Base-by-base conservation (phyloP, 2,797 vertebrate species). In the Rhyacichthys aspro region DNA sequence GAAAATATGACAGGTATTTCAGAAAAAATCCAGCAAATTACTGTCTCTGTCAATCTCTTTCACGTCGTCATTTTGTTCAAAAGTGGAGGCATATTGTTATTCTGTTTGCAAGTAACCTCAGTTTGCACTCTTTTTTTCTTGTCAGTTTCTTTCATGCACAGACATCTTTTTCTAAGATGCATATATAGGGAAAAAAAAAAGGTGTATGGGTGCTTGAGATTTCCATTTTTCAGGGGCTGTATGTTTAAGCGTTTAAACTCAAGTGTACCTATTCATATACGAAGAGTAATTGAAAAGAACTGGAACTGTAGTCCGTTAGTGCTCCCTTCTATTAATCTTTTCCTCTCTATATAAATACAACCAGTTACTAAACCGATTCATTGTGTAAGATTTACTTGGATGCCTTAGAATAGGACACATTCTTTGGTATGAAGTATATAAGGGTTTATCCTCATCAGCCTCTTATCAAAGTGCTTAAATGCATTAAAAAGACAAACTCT, bases 1-100 rank as follows among this genome's bases (percentile, higher is more conserved):
- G 56, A 39, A 56, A 23, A 55, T 69, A 45, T 79, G 70, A 69
- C 58, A 71, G 44, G 11, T 48, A 14, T 54, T 34, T 58, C 12
- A 11, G 17, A 33, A 16, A 49, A 43, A 64, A 45, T 45, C 8
- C 55, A 18, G 9, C 34, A 57, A 64, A 57, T 45, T 53, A 34
- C 64, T 43, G 9, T 19, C 9, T 46, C 10, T 9, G 39, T 56
- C 61, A 44, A 16, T 10, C 16, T 33, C 34, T 16, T 48, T 17
- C 19, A 57, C 44, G 49, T 49, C 19, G 32, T 23, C 43, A 43
- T 68, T 50, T 56, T 59, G 41, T 64, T 42, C 61, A 19, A 23
- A 47, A 46, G 42, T 18, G 53, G 37, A 49, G 8, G 18, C 54
- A 48, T 16, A 18, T 48, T 47, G 23, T 55, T 41, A 8, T 48